Evolutionary conservation across 1,140 invertebrate genomes (phyloP), one percentile per base, ranked within the genome.

Genomic region (Ylistrum balloti): DNA sequence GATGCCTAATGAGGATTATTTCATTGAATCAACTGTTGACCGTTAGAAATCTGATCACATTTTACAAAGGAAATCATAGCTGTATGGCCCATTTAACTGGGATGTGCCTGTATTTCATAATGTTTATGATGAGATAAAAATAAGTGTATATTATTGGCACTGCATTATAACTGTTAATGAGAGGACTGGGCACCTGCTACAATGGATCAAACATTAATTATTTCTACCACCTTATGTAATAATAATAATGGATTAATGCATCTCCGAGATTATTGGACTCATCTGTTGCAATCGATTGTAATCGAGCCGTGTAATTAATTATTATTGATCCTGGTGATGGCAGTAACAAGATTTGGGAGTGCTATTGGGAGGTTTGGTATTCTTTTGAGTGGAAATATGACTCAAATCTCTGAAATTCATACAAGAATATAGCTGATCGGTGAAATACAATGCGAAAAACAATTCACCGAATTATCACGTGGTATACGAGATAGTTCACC

Each of bases 181-280:
- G n/a, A n/a, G n/a, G n/a, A n/a, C n/a, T n/a, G 17, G n/a, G 56
- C 56, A 74, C 56, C 56, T 74, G 56, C 56, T 28, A 74, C n/a
- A n/a, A n/a, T 22, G 20, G 56, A 74, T 74, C n/a, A n/a, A n/a
- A n/a, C 56, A 74, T 74, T 74, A 74, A 74, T 74, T 3, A 74
- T 5, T n/a, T 28, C 17, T 74, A 74, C 56, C 56, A 74, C n/a
- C 56, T 28, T 17, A 74, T 74, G 28, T 28, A 28, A 28, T 28
- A 74, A 1, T 45, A 45, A 45, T 45, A 45, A 45, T 45, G 17
- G 9, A 17, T 45, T 1, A 45, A 1, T 74, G 5, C 7, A 74
- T 74, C 56, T 28, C 22, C 9, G n/a, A 28, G 28, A 74, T 48
- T 74, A 74, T n/a, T 1, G 56, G 56, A 28, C 22, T 17, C 1